Base-by-base conservation (phyloP, 2,113 vertebrate species). In the Tetrax tetrax region DNA sequence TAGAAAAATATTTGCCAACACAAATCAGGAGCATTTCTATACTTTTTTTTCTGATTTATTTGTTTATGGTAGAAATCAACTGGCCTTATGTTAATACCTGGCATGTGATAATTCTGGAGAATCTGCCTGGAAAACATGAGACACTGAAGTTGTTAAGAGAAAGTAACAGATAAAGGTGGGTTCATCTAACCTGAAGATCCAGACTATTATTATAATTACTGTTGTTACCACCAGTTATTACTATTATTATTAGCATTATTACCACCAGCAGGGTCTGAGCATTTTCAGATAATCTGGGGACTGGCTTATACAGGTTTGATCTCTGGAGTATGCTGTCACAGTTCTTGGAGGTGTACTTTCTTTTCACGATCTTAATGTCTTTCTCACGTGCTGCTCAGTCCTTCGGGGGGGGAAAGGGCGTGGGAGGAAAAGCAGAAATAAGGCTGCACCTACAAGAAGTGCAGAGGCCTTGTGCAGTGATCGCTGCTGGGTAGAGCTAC, bases 341-440 rank as follows among this genome's bases (percentile, higher is more conserved):
- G 14, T 15, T 75, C 79, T 66, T n/a, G 29, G 16, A 75, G 20
- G 19, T 14, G 2, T 5, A 3, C 12, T 63, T 89, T 38, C 6
- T 86, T 78, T 66, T 78, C 4, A 7, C 48, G 13, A 18, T 45
- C 5, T 37, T 48, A 29, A 61, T 45, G 20, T 27, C 12, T 80
- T 83, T 83, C 24, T 77, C 4, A 7, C 12, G 20, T n/a, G 13
- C 51, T 83, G 6, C 10, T 24, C n/a, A 43, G 47, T 9, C 24
- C 17, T 81, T 66, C 27, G 50, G 5, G 12, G 31, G 4, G 31
- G 7, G 21, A 47, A 59, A 70, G 2, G 1, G 1, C 1, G 4
- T 6, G 15, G 9, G 12, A 7, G 23, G 27, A 28, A 43, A 70
- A 69, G 10, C 16, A 81, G 56, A 33, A 41, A 4, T 27, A n/a